Conservation (phyloP, 2,888 invertebrate genomes). For the Apotomis turbidana region DNA sequence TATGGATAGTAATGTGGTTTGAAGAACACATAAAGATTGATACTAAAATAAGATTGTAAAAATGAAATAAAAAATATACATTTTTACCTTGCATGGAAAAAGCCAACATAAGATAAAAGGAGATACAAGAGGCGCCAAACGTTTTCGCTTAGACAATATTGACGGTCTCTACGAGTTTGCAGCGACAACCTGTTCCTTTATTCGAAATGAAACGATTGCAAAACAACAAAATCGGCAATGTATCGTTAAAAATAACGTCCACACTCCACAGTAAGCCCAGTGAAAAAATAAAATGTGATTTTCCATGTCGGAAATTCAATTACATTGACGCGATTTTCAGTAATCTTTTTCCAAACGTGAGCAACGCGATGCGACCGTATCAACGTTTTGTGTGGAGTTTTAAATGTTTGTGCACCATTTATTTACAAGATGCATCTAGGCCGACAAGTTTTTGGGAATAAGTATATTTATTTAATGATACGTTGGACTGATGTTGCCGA, state of each 20-base stretch:
- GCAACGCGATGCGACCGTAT: slow-evolving; percentile 14
- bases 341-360: slow-evolving; percentile 39
- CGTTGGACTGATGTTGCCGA: too few species aligned
- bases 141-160: slow-evolving; percentile 6
- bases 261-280: slow-evolving; percentile 3
- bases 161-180: slow-evolving; percentile 9
- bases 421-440: neutral
- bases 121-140: neutral
- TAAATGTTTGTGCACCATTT: slow-evolving; percentile 19
- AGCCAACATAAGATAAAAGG: too few species aligned
- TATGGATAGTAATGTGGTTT: too few species aligned
- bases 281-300: slow-evolving; percentile 37
- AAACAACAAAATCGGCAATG: slow-evolving; percentile 16
- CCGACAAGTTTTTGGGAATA: neutral
- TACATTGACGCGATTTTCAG: slow-evolving; percentile 34
- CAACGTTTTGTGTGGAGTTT: slow-evolving; percentile 9
- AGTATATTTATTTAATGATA: too few species aligned
- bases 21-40: too few species aligned
- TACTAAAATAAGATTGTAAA: too few species aligned
- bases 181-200: slow-evolving; percentile 6
- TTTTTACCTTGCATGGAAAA: too few species aligned
- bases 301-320: slow-evolving; percentile 36
- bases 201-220: neutral
- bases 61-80: too few species aligned
- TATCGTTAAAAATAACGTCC: slow-evolving; percentile 28